These are phyloP conservation scores for Brevipalpus yothersi DNA, from an alignment of 1,140 invertebrate genomes.

Conservation along the genomic window DNA sequence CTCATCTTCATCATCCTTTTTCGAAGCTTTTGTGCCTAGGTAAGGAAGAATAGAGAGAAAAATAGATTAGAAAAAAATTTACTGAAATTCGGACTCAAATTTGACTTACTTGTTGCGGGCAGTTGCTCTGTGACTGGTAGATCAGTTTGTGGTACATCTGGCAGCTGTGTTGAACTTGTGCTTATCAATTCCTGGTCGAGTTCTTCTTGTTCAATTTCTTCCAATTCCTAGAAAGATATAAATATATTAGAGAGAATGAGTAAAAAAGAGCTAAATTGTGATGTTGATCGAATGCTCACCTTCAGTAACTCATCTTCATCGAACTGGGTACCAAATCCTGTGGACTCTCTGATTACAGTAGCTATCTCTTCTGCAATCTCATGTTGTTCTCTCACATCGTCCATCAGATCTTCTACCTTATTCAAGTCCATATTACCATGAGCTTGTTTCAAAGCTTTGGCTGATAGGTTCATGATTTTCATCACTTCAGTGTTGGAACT, in stretches of 20 bases:
- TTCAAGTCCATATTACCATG: conserved; percentile 97
- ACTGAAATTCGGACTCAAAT: too few relatives aligned
- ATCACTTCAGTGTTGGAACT: conserved; percentile 94
- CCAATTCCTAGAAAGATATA: conserved; percentile 21
- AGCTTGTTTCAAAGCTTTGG: conserved; percentile 80
- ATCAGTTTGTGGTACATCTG: conserved; percentile 20
- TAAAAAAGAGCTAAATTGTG: neutral
- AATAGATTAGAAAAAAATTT: too few relatives aligned
- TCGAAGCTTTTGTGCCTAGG: conserved; percentile 16
- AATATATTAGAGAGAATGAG: neutral
- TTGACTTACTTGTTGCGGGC: conserved; percentile 10
- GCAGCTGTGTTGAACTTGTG: conserved; percentile 19
- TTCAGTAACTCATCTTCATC: conserved; percentile 44
- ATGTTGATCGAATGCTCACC: neutral
- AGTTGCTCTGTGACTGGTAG: conserved; percentile 16
- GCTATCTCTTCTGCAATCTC: conserved; percentile 95
- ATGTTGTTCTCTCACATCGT: conserved; percentile 97
- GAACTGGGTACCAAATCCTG: conserved; percentile 71
- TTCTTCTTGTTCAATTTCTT: conserved; percentile 35
- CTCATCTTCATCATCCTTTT: conserved; percentile 43
- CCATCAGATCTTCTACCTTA: conserved; percentile 97
- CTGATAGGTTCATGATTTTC: conserved; percentile 82
- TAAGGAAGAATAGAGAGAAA: conserved; percentile 9
- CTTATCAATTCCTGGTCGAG: conserved; percentile 31
- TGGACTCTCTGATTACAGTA: conserved; percentile 91